Conservation (phyloP, 2,113 vertebrate species). For the Arothron firmamentum region DNA sequence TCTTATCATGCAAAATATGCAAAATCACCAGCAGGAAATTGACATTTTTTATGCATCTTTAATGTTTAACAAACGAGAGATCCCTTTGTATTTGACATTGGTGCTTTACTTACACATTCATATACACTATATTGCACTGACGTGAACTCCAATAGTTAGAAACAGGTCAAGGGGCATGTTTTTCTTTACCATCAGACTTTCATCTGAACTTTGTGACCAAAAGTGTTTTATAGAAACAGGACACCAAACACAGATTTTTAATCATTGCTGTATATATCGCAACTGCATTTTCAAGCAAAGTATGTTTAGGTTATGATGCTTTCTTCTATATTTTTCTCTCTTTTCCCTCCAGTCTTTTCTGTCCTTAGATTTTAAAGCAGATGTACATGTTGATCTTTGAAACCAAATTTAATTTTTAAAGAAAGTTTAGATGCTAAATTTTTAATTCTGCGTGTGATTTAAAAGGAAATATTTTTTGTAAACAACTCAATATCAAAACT, state of each 20-base stretch:
- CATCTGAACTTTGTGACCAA: conserved; percentile 29
- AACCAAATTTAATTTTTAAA: no score
- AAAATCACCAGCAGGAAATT: neutral
- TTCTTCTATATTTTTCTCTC: conserved; percentile 4
- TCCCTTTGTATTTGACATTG: neutral
- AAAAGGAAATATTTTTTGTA: neutral
- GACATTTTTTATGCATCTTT: neutral
- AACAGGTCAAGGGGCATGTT: neutral
- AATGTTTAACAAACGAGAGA: neutral
- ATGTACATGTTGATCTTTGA: neutral
- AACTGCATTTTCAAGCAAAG: conserved; percentile 36
- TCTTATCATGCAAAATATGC: conserved; percentile 5
- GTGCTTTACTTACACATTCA: conserved; percentile 18
- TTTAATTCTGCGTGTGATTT: neutral
- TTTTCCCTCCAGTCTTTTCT: conserved; percentile 12
- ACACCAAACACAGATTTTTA: conserved; percentile 27
- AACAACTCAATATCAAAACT: no score
- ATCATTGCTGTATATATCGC: conserved; percentile 62
- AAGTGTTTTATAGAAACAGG: conserved; percentile 10
- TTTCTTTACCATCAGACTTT: conserved; percentile 13
- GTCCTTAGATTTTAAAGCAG: conserved; percentile 10
- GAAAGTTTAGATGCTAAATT: no score
- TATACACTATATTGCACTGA: conserved; percentile 66
- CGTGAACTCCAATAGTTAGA: conserved; percentile 32
- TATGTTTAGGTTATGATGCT: neutral